phyloP scores from a whole-genome alignment of 2,888 invertebrate species.

The Acrobasis suavella region DNA sequence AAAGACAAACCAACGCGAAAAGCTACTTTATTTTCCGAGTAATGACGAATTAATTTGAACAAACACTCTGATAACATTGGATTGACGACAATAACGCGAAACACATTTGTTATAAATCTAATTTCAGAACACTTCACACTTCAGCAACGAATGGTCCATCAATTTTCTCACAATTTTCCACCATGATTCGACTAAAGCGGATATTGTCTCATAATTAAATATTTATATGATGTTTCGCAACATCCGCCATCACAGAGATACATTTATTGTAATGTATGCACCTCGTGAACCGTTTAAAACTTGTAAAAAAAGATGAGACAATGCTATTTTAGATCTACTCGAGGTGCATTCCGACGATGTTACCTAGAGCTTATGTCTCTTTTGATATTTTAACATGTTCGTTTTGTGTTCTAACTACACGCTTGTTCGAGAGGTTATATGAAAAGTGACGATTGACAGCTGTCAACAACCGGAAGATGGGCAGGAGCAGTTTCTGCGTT shows the following conservation, averaged over 20 bases:
- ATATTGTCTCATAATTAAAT: conserved; percentile 20
- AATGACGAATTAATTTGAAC: too few species aligned
- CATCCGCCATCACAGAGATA: conserved; percentile 9
- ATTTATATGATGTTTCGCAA: conserved; percentile 15
- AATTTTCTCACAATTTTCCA: background rate
- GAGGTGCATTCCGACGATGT: conserved; percentile 15
- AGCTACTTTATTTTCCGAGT: too few species aligned
- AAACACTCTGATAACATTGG: too few species aligned
- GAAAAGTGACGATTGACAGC: background rate
- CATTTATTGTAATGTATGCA: conserved; percentile 12
- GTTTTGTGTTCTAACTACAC: background rate
- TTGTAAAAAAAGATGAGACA: conserved; percentile 22
- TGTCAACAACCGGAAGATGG: background rate
- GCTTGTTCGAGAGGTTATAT: background rate
- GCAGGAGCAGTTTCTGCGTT: background rate
- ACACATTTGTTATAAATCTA: background rate
- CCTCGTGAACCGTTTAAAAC: conserved; percentile 10
- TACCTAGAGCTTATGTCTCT: background rate
- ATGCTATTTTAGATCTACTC: conserved; percentile 30
- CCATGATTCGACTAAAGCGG: background rate
- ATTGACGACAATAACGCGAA: too few species aligned
- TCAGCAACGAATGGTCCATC: conserved; percentile 2
- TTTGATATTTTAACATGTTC: background rate
- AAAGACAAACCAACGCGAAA: too few species aligned
- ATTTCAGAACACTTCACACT: background rate